Evolutionary conservation across 2,797 vertebrate species (phyloP).

Genomic region (Alfaro cultratus): DNA sequence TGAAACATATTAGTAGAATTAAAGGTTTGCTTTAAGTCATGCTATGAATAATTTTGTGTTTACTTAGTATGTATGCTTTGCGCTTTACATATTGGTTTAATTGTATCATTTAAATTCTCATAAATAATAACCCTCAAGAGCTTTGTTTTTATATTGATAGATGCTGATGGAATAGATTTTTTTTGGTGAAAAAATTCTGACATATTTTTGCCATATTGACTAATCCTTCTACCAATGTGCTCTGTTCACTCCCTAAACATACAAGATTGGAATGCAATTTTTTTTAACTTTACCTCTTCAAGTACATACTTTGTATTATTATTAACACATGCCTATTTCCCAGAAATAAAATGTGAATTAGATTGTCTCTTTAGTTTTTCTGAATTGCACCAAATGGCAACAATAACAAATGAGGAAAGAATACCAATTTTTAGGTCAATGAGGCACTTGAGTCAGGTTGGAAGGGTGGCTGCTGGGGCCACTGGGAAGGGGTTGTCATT

Average conservation of each 20-base stretch:
- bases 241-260: neutral
- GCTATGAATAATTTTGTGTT: neutral
- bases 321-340: neutral
- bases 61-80: neutral
- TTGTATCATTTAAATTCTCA: neutral
- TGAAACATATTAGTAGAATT: neutral
- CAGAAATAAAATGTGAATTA: constrained; percentile 17
- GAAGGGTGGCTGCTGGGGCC: neutral
- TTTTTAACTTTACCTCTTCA: neutral
- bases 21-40: neutral
- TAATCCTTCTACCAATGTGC: neutral
- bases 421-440: constrained; percentile 64
- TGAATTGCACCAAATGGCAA: constrained; percentile 39
- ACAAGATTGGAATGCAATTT: neutral
- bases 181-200: neutral
- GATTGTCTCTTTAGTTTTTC: constrained; percentile 32
- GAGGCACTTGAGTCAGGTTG: constrained; percentile 31
- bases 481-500: constrained; percentile 21
- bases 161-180: neutral
- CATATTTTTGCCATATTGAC: neutral
- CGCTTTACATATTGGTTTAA: neutral
- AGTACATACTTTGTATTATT: neutral
- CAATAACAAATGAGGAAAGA: constrained; percentile 58
- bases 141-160: neutral
- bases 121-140: neutral